Percentiles rank a stretch among this genome's conserved stretches.
phyloP scores from a whole-genome alignment of 2,113 vertebrate genomes.

The Oryzias curvinotus region DNA sequence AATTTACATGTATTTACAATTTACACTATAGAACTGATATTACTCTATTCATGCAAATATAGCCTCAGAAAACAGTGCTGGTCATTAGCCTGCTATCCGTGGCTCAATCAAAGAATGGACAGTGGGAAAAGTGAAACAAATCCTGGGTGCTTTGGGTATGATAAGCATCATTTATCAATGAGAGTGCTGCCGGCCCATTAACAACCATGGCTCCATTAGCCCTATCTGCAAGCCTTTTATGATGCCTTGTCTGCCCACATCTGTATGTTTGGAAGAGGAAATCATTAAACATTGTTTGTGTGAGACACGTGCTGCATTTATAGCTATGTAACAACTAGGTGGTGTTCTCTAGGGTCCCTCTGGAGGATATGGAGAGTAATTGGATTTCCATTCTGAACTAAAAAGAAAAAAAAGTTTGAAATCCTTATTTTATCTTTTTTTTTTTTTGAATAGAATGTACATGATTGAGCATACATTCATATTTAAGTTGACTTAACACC shows the following conservation, averaged over 20 bases:
- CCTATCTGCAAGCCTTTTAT: slow-evolving; percentile 74
- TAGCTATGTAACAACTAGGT: slow-evolving; percentile 53
- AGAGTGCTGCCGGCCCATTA: slow-evolving; percentile 78
- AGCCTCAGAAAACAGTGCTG: slow-evolving; percentile 18
- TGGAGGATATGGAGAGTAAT: slow-evolving; percentile 43
- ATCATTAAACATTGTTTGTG: slow-evolving; percentile 76
- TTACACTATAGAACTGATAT: too few relatives aligned
- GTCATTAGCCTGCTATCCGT: slow-evolving; percentile 67
- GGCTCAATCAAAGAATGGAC: slow-evolving; percentile 60
- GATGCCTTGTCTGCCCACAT: slow-evolving; percentile 71
- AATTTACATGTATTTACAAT: too few relatives aligned
- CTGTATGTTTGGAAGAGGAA: slow-evolving; percentile 73
- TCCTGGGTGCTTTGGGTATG: slow-evolving; percentile 65
- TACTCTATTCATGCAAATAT: too few relatives aligned
- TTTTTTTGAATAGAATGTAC: neutral
- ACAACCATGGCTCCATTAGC: slow-evolving; percentile 78
- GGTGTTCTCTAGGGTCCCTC: slow-evolving; percentile 47
- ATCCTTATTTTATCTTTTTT: neutral
- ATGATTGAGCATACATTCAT: too few relatives aligned
- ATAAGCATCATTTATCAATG: slow-evolving; percentile 80
- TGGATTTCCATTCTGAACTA: slow-evolving; percentile 23
- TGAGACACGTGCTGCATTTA: slow-evolving; percentile 61
- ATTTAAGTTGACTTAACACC: neutral
- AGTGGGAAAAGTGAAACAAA: slow-evolving; percentile 72
- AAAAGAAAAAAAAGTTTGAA: slow-evolving; percentile 17